Conservation (phyloP, 2,113 vertebrate species). For the Columbina picui region DNA sequence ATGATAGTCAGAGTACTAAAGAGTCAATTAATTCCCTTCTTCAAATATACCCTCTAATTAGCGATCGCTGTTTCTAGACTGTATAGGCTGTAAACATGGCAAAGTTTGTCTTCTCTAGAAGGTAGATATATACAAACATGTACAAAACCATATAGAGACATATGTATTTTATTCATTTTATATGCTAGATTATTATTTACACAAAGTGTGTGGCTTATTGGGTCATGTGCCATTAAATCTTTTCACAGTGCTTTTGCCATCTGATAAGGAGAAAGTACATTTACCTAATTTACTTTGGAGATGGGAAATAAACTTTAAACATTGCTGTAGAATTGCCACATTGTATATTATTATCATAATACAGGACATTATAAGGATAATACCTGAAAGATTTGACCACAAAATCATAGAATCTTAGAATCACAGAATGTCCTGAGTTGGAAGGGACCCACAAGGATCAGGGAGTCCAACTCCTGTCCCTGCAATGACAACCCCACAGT, state of each 20-base stretch:
- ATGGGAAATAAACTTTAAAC: neutral
- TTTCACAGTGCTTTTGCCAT: rapidly evolving
- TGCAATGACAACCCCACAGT: too few relatives aligned
- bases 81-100: neutral
- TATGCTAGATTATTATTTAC: neutral
- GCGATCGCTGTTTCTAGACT: neutral
- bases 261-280: neutral
- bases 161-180: neutral
- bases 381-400: neutral
- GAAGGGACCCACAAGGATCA: too few relatives aligned
- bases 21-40: neutral
- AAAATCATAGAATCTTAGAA: too few relatives aligned
- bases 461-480: too few relatives aligned
- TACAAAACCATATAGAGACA: neutral
- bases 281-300: neutral
- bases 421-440: too few relatives aligned
- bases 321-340: neutral
- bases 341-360: neutral
- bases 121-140: neutral
- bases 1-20: neutral
- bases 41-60: neutral
- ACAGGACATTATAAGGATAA: neutral
- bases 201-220: neutral
- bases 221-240: neutral
- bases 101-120: neutral